A percentile compares a stretch with the other conserved stretches of the same genome.
phyloP scores from a whole-genome alignment of 2,113 vertebrate species.

The Ciconia maguari region DNA sequence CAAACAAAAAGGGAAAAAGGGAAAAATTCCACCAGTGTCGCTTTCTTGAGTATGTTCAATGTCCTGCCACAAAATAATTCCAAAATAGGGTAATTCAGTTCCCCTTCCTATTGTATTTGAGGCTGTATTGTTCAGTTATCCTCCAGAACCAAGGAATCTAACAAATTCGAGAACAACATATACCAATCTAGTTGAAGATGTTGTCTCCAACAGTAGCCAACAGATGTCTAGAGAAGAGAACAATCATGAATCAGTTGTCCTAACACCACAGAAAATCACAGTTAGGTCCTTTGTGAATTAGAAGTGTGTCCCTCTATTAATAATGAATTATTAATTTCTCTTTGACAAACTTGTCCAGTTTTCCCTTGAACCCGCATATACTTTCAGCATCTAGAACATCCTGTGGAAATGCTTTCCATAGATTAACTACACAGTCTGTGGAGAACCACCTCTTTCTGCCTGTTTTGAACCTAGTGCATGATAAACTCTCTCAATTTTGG shows the following conservation, averaged over 20 bases:
- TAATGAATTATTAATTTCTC: neutral
- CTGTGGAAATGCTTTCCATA: neutral
- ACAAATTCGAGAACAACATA: neutral
- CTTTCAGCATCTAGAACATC: neutral
- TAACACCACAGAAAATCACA: neutral
- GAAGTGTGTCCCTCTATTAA: neutral
- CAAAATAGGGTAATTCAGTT: neutral
- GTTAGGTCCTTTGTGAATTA: neutral
- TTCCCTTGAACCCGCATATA: neutral
- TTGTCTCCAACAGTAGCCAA: neutral
- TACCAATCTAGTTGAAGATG: neutral
- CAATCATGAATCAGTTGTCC: neutral
- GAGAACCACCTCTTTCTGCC: neutral
- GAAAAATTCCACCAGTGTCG: neutral
- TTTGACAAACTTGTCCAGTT: neutral
- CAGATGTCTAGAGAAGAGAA: neutral
- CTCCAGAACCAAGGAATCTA: neutral
- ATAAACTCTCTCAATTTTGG: neutral
- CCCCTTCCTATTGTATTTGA: neutral
- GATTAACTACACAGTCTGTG: neutral
- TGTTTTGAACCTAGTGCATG: neutral
- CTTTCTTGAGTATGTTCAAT: neutral
- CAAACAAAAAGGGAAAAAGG: neutral
- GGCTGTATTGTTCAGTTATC: neutral
- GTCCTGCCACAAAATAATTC: neutral